These are phyloP conservation scores for Lutraria lutraria DNA, from an alignment of 2,888 invertebrate genomes.

Conservation along the genomic window DNA sequence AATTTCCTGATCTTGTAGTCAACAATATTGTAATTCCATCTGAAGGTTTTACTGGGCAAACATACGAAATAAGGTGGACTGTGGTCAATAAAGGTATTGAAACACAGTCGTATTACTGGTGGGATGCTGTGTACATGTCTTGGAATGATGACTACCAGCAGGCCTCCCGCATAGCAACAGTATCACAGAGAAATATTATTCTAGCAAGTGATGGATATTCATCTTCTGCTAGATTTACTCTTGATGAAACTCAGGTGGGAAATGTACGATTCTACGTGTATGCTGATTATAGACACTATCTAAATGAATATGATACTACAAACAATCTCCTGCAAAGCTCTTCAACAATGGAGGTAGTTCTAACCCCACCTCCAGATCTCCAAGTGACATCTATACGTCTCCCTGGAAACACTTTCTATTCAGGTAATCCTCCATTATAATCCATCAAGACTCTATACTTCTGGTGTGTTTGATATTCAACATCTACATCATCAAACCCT, in stretches of 20 bases:
- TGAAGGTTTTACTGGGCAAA: conserved; percentile 47
- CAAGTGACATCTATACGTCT: conserved; percentile 27
- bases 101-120: conserved; percentile 35
- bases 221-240: conserved; percentile 24
- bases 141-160: conserved; percentile 8
- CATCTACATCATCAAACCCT: too few relatives aligned
- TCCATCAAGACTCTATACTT: too few relatives aligned
- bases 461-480: too few relatives aligned
- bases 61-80: conserved; percentile 51
- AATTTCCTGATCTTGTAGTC: conserved; percentile 44
- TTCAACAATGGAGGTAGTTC: conserved; percentile 40
- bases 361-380: conserved; percentile 63
- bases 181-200: conserved; percentile 27
- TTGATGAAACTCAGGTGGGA: conserved; percentile 35
- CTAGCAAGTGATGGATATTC: conserved; percentile 47
- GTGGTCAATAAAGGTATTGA: conserved; percentile 51
- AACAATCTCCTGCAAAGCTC: conserved; percentile 35
- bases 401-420: conserved; percentile 23
- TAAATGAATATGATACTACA: conserved; percentile 28
- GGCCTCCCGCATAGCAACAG: neutral
- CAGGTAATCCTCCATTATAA: conserved; percentile 7
- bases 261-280: conserved; percentile 40
- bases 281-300: neutral
- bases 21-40: conserved; percentile 33
- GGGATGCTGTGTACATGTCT: conserved; percentile 45